A percentile compares a stretch with the other conserved stretches of the same genome.
phyloP scores from a whole-genome alignment of 2,797 vertebrate genomes.

The Gymnopithys bicolor region DNA sequence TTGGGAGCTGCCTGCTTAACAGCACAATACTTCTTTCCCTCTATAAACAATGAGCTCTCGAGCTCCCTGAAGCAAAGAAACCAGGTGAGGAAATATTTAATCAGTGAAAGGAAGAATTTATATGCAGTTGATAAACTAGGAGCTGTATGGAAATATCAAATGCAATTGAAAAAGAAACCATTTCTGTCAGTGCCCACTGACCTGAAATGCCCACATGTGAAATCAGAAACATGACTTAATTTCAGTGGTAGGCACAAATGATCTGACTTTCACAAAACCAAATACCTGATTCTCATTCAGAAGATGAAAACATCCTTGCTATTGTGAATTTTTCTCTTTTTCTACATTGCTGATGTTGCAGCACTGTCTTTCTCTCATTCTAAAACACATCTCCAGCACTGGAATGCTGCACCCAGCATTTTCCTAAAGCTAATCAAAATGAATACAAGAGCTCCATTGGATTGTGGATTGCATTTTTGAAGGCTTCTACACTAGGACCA shows the following conservation, averaged over 20 bases:
- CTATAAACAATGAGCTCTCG: constrained; percentile 24
- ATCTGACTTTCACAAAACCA: not conserved
- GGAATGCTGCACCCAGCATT: not conserved
- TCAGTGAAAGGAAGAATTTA: constrained; percentile 18
- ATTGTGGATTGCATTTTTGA: not conserved
- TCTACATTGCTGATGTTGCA: not conserved
- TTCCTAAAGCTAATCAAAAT: not conserved
- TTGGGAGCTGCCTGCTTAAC: not conserved
- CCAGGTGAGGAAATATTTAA: not conserved
- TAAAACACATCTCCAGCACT: not conserved
- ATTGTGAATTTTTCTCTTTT: not conserved
- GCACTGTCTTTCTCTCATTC: not conserved
- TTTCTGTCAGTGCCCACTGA: not conserved
- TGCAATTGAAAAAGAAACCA: not conserved
- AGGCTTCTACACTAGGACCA: not conserved
- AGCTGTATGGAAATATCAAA: not conserved
- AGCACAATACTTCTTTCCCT: not conserved
- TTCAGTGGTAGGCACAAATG: not conserved
- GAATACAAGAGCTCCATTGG: not conserved
- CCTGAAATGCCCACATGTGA: not conserved
- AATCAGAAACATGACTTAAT: not conserved
- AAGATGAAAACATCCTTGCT: not conserved
- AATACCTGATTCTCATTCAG: not conserved
- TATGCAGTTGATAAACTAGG: constrained; percentile 1
- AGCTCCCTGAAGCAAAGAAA: constrained; percentile 53